These are phyloP conservation scores for Adoxophyes honmai DNA, from an alignment of 1,140 invertebrate species.

Conservation along the genomic window DNA sequence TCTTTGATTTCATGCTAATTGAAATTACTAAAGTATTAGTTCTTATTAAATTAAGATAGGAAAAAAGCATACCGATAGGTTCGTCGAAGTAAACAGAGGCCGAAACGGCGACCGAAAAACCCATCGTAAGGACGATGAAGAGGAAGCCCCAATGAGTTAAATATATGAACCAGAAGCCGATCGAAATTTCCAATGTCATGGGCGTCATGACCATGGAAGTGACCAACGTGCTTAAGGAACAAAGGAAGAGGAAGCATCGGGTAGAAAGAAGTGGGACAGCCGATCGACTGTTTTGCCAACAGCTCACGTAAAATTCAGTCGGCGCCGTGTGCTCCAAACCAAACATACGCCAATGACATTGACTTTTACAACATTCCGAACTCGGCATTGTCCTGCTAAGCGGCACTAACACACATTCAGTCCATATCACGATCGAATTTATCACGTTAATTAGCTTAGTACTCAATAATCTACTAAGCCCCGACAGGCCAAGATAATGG, in stretches of 20 bases:
- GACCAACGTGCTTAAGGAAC: conserved; percentile 28
- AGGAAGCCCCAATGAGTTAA: conserved; percentile 82
- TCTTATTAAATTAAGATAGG: background rate
- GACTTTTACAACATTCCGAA: conserved; percentile 22
- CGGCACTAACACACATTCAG: conserved; percentile 11
- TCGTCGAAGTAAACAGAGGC: conserved; percentile 56
- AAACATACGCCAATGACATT: conserved; percentile 34
- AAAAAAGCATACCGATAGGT: conserved; percentile 34
- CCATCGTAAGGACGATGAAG: conserved; percentile 64
- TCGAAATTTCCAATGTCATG: conserved; percentile 25
- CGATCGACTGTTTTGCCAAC: conserved; percentile 38
- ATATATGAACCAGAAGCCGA: conserved; percentile 79
- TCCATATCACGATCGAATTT: conserved; percentile 13
- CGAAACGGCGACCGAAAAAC: conserved; percentile 61
- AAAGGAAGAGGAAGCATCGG: conserved; percentile 33
- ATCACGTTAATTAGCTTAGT: conserved; percentile 12
- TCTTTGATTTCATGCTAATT: no score
- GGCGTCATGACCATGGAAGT: conserved; percentile 23
- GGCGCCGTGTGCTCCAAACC: conserved; percentile 32
- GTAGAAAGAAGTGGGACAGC: conserved; percentile 30
- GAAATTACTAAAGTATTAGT: no score
- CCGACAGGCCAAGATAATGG: background rate
- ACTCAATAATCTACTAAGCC: background rate
- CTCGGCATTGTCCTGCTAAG: conserved; percentile 22
- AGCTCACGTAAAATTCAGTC: conserved; percentile 42